These are phyloP conservation scores for Axinella damicornis DNA, from an alignment of 37 sponge, comb jelly and placozoan genomes.

Conservation along the genomic window DNA sequence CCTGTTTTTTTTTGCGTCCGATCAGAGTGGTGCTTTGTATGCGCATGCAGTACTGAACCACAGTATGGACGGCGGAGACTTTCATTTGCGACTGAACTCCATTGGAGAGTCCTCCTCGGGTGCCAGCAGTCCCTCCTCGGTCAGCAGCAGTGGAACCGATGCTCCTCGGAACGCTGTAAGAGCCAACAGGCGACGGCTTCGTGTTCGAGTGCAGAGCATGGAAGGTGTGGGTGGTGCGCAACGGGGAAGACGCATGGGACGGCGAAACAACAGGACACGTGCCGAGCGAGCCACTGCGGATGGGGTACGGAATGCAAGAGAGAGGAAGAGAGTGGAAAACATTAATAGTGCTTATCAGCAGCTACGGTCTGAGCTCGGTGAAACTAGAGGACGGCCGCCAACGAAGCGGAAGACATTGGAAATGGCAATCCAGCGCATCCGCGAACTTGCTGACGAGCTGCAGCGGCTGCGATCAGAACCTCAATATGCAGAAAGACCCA, in stretches of 20 bases:
- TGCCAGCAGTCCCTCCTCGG: neutral
- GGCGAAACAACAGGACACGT: neutral
- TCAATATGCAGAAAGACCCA: neutral
- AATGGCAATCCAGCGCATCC: conserved; percentile 28
- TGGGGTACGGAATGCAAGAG: neutral
- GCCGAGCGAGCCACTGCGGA: too few relatives aligned
- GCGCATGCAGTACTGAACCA: too few relatives aligned
- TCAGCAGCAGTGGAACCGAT: neutral
- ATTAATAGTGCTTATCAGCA: neutral
- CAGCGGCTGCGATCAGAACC: neutral
- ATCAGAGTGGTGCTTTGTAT: too few relatives aligned
- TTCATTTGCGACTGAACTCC: neutral
- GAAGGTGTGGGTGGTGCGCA: too few relatives aligned
- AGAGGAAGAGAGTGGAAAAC: conserved; percentile 30
- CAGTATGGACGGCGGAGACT: too few relatives aligned
- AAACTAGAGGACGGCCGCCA: neutral
- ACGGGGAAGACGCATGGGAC: too few relatives aligned
- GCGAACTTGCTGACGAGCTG: neutral
- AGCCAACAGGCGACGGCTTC: neutral
- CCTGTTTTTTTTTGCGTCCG: too few relatives aligned
- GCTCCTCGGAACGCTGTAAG: neutral
- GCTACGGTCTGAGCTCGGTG: conserved; percentile 13
- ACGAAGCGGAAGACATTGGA: neutral
- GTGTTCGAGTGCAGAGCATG: too few relatives aligned
- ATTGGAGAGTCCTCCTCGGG: neutral